Evolutionary conservation across 2,888 invertebrate genomes (phyloP).

Genomic region (Galerucella nymphaeae): DNA sequence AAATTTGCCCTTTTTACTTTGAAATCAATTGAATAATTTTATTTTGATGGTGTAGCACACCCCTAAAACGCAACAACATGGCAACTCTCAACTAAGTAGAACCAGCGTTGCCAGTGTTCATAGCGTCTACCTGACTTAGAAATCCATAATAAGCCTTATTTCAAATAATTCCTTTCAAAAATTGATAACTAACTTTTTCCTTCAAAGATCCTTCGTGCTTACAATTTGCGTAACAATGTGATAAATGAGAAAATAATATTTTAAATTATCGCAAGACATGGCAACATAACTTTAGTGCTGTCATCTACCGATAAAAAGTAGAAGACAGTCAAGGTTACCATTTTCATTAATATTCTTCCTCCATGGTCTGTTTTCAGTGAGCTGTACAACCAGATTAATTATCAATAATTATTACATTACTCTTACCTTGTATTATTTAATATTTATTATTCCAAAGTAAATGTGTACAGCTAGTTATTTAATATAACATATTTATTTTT

Average conservation of each 20-base stretch:
- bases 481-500: too few species aligned
- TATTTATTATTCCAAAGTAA: too few species aligned
- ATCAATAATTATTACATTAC: neutral
- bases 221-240: neutral
- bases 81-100: constrained; percentile 56
- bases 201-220: neutral
- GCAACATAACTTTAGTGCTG: constrained; percentile 1
- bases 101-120: constrained; percentile 29
- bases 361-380: neutral
- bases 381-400: neutral
- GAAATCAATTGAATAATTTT: constrained; percentile 31
- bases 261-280: constrained; percentile 6
- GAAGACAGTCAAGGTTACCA: neutral
- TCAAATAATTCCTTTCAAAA: neutral
- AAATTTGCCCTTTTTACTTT: constrained; percentile 25
- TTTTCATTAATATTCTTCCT: neutral
- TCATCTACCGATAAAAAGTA: constrained; percentile 1
- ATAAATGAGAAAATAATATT: neutral
- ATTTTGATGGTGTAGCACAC: constrained; percentile 51
- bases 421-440: too few species aligned
- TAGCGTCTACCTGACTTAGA: constrained; percentile 28
- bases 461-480: too few species aligned
- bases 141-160: constrained; percentile 19
- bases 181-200: neutral
- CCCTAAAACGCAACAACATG: constrained; percentile 61